Evolutionary conservation across 1,140 invertebrate genomes (phyloP).

Genomic region (Anastrepha obliqua): DNA sequence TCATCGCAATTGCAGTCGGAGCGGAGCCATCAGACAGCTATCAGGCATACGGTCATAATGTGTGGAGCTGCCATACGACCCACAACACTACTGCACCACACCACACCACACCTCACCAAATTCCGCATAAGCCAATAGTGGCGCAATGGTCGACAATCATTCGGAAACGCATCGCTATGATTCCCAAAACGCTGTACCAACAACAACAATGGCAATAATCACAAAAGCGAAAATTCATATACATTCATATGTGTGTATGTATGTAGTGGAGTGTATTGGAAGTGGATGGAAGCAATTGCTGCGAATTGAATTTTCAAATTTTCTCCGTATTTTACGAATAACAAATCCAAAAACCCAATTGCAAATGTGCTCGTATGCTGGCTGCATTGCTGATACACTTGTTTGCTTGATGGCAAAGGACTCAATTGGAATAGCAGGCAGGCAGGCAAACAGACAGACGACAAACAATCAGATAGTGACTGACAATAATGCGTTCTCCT

Average conservation of each 20-base stretch:
- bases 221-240: not conserved
- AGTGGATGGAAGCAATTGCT: conserved; percentile 35
- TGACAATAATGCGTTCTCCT: conserved; percentile 37
- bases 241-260: not conserved
- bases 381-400: not conserved
- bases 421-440: not conserved
- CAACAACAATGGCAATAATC: not conserved
- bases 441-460: not conserved
- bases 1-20: conserved; percentile 31
- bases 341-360: conserved; percentile 24
- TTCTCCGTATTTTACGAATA: conserved; percentile 30
- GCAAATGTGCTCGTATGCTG: conserved; percentile 27
- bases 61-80: not conserved
- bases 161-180: conserved; percentile 44
- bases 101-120: not conserved
- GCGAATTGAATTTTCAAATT: conserved; percentile 51
- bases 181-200: conserved; percentile 16
- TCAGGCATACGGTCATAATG: conserved; percentile 47
- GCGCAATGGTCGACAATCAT: conserved; percentile 21
- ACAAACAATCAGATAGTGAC: conserved; percentile 38
- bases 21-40: conserved; percentile 38
- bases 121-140: not conserved
- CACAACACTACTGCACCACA: not conserved
- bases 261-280: not conserved
- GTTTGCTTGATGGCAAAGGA: not conserved